Evolutionary conservation across 1,140 invertebrate genomes (phyloP), one percentile per base, ranked within the genome.

Genomic region (Aphis craccivora): DNA sequence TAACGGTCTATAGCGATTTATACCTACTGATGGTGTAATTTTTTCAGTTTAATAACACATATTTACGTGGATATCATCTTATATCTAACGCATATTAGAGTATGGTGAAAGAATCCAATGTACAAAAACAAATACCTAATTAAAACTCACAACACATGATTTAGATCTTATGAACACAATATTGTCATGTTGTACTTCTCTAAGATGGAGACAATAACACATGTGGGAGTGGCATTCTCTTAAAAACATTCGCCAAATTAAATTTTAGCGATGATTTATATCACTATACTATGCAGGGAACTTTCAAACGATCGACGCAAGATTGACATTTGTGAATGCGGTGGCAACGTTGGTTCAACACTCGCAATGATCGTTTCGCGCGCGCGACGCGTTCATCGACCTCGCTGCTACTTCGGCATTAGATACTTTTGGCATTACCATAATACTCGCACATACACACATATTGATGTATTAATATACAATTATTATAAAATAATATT

Each of bases 261-360:
- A 23, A 40, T 20, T 35, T 83, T 40, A 83, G 37, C 22, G 22
- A 83, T 20, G 20, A 83, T 83, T 83, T 23, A 83, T 40, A 83
- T 83, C 22, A 40, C 81, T 11, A 40, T 45, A 11, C 23, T 40
- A 40, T 25, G 1, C 1, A 8, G 30, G 25, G 22, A 90, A 67
- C 89, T 90, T 90, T 90, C 53, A 55, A 25, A 55, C 30, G 89
- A 67, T 67, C 18, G 89, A 90, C 53, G 89, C 23, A 9, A 40
- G 53, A 43, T 60, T 35, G 45, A 43, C 37, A 43, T 45, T 88
- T 51, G 40, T 30, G 51, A 22, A 25, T 40, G 55, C 23, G 55
- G 35, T 43, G 87, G 51, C 51, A 22, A 60, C 89, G 89, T 40
- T 55, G 89, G 89, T 90, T 90, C 89, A 90, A 90, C 89, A 90